Conservation (phyloP, 2,113 vertebrate genomes). For the Ammodytes marinus region DNA sequence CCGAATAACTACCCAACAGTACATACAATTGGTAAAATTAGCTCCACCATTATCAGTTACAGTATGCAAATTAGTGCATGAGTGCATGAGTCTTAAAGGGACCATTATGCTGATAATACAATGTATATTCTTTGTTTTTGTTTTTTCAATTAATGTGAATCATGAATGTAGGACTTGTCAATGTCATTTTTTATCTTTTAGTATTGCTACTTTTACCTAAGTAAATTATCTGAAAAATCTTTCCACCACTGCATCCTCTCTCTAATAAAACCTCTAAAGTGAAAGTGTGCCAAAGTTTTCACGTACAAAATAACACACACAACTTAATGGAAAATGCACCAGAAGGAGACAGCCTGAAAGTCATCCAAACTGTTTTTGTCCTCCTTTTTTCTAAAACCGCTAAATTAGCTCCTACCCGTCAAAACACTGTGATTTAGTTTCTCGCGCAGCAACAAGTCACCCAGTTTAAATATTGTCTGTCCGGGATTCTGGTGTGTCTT, state of each 20-base stretch:
- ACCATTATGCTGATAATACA: background rate
- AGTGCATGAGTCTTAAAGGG: too few species aligned
- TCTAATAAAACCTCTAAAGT: background rate
- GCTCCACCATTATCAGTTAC: background rate
- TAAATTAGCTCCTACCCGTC: conserved; percentile 73
- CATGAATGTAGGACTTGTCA: background rate
- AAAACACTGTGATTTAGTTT: conserved; percentile 72
- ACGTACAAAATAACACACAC: background rate
- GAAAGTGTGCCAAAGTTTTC: background rate
- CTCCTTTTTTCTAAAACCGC: conserved; percentile 51
- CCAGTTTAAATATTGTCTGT: conserved; percentile 72
- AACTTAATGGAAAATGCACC: conserved; percentile 15
- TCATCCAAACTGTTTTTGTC: conserved; percentile 50
- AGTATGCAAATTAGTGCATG: background rate
- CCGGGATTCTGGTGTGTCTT: conserved; percentile 80
- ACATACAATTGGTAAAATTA: background rate
- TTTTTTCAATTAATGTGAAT: too few species aligned
- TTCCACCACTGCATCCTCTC: background rate
- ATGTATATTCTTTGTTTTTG: too few species aligned
- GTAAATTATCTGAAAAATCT: conserved; percentile 4
- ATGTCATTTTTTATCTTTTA: background rate
- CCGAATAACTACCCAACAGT: background rate
- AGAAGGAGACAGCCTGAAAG: conserved; percentile 34
- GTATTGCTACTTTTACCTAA: background rate
- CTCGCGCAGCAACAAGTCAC: conserved; percentile 61